Percentiles rank a stretch among this genome's conserved stretches.
phyloP scores from a whole-genome alignment of 2,113 vertebrate genomes.

The Grallaria varia region DNA sequence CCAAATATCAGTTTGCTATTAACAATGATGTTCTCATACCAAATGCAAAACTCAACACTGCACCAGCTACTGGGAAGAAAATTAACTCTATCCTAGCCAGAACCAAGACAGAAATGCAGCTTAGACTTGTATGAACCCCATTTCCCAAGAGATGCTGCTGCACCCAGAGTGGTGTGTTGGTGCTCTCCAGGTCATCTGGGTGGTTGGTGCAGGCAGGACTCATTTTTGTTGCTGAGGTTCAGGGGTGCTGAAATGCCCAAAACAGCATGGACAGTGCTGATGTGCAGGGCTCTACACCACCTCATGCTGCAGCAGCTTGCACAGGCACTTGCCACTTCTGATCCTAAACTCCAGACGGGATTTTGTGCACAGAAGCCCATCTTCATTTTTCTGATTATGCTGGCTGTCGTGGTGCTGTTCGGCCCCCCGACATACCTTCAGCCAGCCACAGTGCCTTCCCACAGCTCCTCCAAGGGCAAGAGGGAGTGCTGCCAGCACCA shows the following conservation, averaged over 20 bases:
- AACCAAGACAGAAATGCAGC: neutral
- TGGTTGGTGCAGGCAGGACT: neutral
- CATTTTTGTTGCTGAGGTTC: neutral
- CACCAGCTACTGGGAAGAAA: neutral
- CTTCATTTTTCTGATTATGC: neutral
- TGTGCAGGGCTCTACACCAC: too few species aligned
- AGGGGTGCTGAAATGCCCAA: too few species aligned
- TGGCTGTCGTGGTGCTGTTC: neutral
- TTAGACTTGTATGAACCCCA: neutral
- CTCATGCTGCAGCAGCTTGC: neutral
- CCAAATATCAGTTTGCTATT: neutral
- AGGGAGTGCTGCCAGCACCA: neutral
- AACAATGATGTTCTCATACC: neutral
- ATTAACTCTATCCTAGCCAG: neutral
- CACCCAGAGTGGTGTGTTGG: neutral
- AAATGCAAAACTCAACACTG: neutral
- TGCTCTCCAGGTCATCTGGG: neutral
- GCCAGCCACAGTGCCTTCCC: neutral
- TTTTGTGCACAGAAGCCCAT: neutral
- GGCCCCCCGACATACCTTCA: rapidly evolving
- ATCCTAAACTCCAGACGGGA: neutral
- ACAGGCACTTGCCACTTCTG: neutral
- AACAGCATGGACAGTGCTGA: rapidly evolving
- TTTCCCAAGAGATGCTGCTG: neutral
- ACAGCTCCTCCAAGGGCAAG: rapidly evolving